These are phyloP conservation scores for Ctenodactylus gundi DNA, from an alignment of 2,113 vertebrate species.

Conservation along the genomic window DNA sequence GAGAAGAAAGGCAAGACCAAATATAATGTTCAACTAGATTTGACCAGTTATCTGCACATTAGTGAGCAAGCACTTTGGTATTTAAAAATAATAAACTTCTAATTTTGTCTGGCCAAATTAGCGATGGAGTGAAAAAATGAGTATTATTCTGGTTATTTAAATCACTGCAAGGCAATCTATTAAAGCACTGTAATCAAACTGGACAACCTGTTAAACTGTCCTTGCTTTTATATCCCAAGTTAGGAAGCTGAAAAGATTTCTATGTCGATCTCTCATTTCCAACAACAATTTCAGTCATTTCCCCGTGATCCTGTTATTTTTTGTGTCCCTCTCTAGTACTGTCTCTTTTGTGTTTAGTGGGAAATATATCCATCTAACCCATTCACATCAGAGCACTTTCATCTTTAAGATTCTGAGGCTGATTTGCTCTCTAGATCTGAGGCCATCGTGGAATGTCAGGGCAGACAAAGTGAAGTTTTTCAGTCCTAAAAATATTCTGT, in stretches of 20 bases:
- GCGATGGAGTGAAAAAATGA: background rate
- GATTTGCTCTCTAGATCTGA: background rate
- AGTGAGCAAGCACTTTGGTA: background rate
- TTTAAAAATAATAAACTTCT: background rate
- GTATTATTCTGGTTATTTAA: background rate
- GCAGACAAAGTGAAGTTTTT: background rate
- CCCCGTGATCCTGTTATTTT: background rate
- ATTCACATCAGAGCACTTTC: background rate
- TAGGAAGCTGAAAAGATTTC: background rate
- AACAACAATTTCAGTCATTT: slow-evolving; percentile 8
- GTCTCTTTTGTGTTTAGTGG: background rate
- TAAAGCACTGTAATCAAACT: background rate
- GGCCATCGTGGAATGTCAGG: background rate
- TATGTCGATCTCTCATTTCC: background rate
- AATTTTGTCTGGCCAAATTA: background rate
- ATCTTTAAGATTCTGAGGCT: background rate
- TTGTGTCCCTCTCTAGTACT: background rate
- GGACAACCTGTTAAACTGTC: background rate
- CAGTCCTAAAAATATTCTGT: background rate
- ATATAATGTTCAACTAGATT: background rate
- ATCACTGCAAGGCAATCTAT: background rate
- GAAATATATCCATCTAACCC: background rate
- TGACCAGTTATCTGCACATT: background rate
- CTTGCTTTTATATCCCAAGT: background rate
- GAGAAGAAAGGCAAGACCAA: background rate